These are phyloP conservation scores for Conger conger DNA, from an alignment of 2,113 vertebrate genomes.

Conservation along the genomic window DNA sequence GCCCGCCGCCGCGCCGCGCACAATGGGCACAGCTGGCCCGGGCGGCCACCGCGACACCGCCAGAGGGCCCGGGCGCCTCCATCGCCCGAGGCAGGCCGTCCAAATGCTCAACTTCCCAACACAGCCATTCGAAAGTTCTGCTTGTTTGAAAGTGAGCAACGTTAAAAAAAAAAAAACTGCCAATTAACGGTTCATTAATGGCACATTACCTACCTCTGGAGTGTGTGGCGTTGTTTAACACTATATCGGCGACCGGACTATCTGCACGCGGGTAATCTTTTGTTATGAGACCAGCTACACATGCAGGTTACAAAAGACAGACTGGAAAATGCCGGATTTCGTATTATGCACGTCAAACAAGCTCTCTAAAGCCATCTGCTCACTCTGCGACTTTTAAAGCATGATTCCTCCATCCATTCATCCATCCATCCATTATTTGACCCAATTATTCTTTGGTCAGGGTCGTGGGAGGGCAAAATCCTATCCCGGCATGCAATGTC, in stretches of 20 bases:
- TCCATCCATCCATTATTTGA: no score
- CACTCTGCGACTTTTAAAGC: background rate
- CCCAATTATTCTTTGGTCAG: no score
- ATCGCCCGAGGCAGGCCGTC: background rate
- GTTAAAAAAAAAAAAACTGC: background rate
- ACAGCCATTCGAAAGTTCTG: background rate
- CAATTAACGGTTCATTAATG: background rate
- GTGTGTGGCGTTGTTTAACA: background rate
- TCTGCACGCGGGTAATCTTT: background rate
- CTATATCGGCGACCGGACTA: background rate
- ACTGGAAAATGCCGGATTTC: background rate
- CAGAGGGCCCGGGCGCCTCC: no score
- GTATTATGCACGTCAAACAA: background rate
- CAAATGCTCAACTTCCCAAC: no score
- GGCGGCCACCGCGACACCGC: slow-evolving; percentile 24
- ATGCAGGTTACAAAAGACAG: background rate
- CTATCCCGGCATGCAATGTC: no score
- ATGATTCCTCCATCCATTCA: no score
- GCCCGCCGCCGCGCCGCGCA: slow-evolving; percentile 12
- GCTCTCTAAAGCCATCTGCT: no score
- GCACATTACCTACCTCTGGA: background rate
- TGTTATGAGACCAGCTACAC: background rate
- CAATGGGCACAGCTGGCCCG: slow-evolving; percentile 28
- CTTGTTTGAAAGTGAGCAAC: background rate
- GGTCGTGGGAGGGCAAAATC: no score